Conservation (phyloP, 2,888 invertebrate species). For the Eurois occulta region DNA sequence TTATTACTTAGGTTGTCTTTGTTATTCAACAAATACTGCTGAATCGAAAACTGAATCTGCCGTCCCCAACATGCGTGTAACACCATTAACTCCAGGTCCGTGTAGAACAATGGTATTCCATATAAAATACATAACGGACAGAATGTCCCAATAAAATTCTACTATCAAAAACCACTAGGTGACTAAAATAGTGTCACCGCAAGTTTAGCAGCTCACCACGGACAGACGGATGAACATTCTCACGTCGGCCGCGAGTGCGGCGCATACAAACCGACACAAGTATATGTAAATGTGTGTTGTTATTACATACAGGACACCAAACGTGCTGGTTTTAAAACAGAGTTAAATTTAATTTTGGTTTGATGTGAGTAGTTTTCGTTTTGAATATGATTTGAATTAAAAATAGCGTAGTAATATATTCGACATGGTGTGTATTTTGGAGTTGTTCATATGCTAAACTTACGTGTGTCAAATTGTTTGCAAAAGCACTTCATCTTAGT, state of each 20-base stretch:
- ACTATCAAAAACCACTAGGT: constrained; percentile 8
- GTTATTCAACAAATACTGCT: not conserved
- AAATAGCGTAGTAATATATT: not conserved
- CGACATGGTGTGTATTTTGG: not conserved
- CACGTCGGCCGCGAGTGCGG: constrained; percentile 63
- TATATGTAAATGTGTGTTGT: constrained; percentile 43
- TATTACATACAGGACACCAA: constrained; percentile 52
- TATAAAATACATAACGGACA: constrained; percentile 26
- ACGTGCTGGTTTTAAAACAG: constrained; percentile 32
- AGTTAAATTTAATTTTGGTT: constrained; percentile 24
- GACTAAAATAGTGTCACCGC: constrained; percentile 35
- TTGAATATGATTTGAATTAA: constrained; percentile 19
- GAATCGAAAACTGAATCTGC: not conserved
- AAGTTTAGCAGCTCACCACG: constrained; percentile 35
- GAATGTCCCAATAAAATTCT: constrained; percentile 12
- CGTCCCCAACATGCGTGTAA: not conserved
- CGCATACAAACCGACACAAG: constrained; percentile 59
- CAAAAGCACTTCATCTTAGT: not conserved
- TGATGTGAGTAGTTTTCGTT: constrained; percentile 25
- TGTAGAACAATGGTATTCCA: not conserved
- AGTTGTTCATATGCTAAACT: not conserved
- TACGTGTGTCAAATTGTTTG: not conserved
- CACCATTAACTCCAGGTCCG: not conserved
- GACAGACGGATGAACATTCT: constrained; percentile 67
- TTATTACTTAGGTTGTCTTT: not conserved